These are phyloP conservation scores for Musca domestica DNA, from an alignment of 1,140 invertebrate genomes.

Conservation along the genomic window DNA sequence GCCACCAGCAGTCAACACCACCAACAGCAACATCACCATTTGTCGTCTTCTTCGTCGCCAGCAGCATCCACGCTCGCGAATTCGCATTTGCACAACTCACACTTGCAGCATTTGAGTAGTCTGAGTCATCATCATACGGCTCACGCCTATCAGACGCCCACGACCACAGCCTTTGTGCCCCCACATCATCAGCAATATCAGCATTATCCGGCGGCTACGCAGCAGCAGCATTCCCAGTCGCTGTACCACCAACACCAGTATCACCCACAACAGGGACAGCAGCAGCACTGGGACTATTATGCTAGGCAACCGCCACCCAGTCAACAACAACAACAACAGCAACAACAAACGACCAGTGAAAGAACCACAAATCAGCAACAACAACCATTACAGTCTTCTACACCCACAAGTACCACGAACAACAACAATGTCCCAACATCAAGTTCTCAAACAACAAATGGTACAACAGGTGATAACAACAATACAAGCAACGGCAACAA, in stretches of 20 bases:
- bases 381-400: conserved; percentile 11
- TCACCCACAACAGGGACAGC: conserved; percentile 36
- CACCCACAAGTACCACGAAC: conserved; percentile 1
- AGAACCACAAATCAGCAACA: conserved; percentile 16
- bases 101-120: conserved; percentile 47
- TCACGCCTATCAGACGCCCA: conserved; percentile 23
- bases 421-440: conserved; percentile 23
- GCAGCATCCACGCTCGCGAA: conserved; percentile 29
- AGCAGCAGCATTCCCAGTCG: conserved; percentile 28
- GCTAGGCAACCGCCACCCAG: conserved; percentile 43
- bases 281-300: conserved; percentile 51
- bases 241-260: conserved; percentile 32
- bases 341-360: conserved; percentile 37
- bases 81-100: conserved; percentile 40
- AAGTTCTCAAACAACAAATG: conserved; percentile 3
- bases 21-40: conserved; percentile 23
- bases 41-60: conserved; percentile 15
- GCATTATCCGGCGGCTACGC: neutral
- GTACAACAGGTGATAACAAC: neutral
- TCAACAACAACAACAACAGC: conserved; percentile 40
- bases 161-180: conserved; percentile 24
- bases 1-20: conserved; percentile 28
- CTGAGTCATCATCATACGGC: conserved; percentile 44
- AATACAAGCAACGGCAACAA: conserved; percentile 11
- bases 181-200: conserved; percentile 38